Evolutionary conservation across 2,113 vertebrate species (phyloP).

Genomic region (Chiloscyllium plagiosum): DNA sequence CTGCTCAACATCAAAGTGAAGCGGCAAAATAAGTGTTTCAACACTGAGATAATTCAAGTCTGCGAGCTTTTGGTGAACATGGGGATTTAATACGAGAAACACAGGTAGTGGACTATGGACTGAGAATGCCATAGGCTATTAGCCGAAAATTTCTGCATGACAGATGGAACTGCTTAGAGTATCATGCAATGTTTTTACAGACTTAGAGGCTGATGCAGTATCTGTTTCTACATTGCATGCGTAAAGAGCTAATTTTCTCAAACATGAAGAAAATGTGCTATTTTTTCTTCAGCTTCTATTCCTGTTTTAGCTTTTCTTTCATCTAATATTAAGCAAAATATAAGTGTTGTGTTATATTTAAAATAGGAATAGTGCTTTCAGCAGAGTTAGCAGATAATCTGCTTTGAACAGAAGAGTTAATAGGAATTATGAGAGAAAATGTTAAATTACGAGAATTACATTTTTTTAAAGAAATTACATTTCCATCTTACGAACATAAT

Average conservation of each 20-base stretch:
- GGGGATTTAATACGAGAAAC: conserved; percentile 88
- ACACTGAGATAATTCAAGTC: conserved; percentile 73
- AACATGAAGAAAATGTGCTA: neutral
- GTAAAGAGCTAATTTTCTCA: conserved; percentile 33
- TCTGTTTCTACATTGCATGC: conserved; percentile 54
- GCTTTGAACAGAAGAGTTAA: neutral
- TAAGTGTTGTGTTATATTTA: neutral
- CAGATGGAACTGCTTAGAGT: conserved; percentile 97
- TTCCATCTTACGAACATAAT: neutral
- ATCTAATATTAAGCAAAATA: conserved; percentile 22
- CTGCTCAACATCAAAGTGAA: conserved; percentile 83
- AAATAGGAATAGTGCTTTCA: neutral
- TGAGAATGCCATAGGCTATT: conserved; percentile 84
- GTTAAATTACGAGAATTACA: neutral
- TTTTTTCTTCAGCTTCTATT: conserved; percentile 15
- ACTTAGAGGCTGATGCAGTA: conserved; percentile 68
- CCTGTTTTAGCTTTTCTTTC: conserved; percentile 11
- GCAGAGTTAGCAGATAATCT: neutral
- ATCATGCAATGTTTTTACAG: conserved; percentile 84
- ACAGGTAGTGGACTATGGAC: conserved; percentile 85
- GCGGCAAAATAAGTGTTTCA: conserved; percentile 80
- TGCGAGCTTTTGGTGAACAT: conserved; percentile 73
- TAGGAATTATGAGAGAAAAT: neutral
- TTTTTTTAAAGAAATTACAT: neutral
- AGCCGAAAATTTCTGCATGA: conserved; percentile 88